These are phyloP conservation scores for Xerus inauris DNA, from an alignment of 2,113 vertebrate species.

Conservation along the genomic window DNA sequence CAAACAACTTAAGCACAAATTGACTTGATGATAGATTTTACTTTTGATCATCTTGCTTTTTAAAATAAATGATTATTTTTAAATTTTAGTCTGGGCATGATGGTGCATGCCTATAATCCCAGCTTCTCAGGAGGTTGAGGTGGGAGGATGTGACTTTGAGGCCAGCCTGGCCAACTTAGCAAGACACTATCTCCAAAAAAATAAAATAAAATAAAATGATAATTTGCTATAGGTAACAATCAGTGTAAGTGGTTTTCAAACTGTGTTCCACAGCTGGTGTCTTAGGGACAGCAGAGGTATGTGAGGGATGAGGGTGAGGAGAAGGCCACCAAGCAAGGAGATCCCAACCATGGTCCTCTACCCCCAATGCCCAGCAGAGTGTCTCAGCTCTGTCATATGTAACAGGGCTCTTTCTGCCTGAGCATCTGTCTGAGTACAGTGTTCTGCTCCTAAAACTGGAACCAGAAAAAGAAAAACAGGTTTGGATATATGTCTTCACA, in stretches of 20 bases:
- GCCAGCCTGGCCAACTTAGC: neutral
- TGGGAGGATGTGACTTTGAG: neutral
- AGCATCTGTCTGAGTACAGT: neutral
- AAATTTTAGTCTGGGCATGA: neutral
- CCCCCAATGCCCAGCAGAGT: neutral
- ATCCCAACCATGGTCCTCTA: too few species aligned
- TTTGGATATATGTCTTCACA: neutral
- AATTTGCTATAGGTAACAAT: neutral
- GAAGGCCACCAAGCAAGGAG: neutral
- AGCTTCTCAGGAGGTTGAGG: neutral
- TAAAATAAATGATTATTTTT: constrained; percentile 4
- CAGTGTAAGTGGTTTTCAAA: neutral
- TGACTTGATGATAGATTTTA: neutral
- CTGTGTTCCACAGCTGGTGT: neutral
- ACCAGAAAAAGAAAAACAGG: neutral
- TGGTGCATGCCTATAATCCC: neutral
- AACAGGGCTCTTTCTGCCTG: neutral
- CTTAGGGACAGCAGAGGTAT: neutral
- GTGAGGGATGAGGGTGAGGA: neutral
- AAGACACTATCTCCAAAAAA: neutral
- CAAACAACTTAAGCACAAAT: neutral
- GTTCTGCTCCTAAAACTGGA: neutral
- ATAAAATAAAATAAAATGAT: neutral
- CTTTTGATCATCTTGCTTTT: constrained; percentile 52
- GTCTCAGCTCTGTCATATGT: neutral